phyloP scores from a whole-genome alignment of 1,140 invertebrate genomes.

The Sitophilus oryzae region DNA sequence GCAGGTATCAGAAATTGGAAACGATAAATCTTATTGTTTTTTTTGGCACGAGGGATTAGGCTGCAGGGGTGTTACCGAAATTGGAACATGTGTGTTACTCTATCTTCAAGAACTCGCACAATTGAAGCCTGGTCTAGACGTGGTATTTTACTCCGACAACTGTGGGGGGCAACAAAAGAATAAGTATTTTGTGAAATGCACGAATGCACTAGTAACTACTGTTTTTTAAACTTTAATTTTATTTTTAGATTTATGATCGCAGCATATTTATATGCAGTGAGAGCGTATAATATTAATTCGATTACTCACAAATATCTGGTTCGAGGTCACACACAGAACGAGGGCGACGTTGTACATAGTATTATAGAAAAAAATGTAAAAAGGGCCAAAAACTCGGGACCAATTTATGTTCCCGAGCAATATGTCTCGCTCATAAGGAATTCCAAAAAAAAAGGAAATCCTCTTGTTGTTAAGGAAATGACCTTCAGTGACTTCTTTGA shows the following conservation, averaged over 20 bases:
- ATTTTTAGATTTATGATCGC: slow-evolving; percentile 20
- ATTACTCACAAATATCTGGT: slow-evolving; percentile 39
- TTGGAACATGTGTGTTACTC: slow-evolving; percentile 40
- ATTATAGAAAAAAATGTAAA: slow-evolving; percentile 40
- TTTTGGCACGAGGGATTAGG: slow-evolving; percentile 45
- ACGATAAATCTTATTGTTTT: no score
- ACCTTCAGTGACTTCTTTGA: slow-evolving; percentile 15
- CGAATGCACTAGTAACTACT: neutral
- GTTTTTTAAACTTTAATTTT: neutral
- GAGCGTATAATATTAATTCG: slow-evolving; percentile 18
- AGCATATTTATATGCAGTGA: slow-evolving; percentile 30
- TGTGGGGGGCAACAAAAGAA: slow-evolving; percentile 44
- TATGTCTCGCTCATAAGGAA: slow-evolving; percentile 29
- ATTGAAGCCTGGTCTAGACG: slow-evolving; percentile 18
- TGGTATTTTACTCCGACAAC: slow-evolving; percentile 32
- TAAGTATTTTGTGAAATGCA: slow-evolving; percentile 21
- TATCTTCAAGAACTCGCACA: slow-evolving; percentile 30
- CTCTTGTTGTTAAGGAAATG: slow-evolving; percentile 13
- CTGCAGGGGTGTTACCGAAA: slow-evolving; percentile 43
- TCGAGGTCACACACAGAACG: slow-evolving; percentile 43
- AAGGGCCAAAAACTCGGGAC: slow-evolving; percentile 28
- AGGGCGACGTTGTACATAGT: slow-evolving; percentile 40
- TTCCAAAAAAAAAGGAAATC: slow-evolving; percentile 27
- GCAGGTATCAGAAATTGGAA: no score
- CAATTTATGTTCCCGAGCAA: slow-evolving; percentile 38